These are phyloP conservation scores for Zygogramma bicolorata DNA, from an alignment of 2,888 invertebrate species.

Conservation along the genomic window DNA sequence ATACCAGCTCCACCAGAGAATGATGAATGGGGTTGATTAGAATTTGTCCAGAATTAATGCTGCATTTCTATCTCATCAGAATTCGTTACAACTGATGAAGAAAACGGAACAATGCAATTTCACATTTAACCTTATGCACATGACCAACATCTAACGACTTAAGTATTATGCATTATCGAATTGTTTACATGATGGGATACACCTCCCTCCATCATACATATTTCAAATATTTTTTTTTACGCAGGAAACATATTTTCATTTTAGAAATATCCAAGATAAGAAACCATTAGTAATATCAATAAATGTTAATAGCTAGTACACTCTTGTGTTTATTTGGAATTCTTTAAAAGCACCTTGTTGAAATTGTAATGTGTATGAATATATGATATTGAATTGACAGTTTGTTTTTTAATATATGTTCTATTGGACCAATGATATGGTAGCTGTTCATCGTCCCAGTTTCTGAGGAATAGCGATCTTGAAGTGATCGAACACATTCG, in stretches of 20 bases:
- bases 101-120: slow-evolving; percentile 34
- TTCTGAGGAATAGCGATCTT: too few relatives aligned
- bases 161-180: slow-evolving; percentile 11
- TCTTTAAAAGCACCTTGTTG: slow-evolving; percentile 31
- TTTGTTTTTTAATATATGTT: neutral
- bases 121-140: slow-evolving; percentile 36
- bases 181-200: neutral
- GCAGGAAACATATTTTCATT: neutral
- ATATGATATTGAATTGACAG: neutral
- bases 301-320: slow-evolving; percentile 31
- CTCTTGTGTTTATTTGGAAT: slow-evolving; percentile 20
- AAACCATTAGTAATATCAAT: slow-evolving; percentile 29
- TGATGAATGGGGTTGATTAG: too few relatives aligned
- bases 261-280: neutral
- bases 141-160: slow-evolving; percentile 34
- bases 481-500: too few relatives aligned
- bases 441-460: too few relatives aligned
- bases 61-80: too few relatives aligned
- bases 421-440: too few relatives aligned
- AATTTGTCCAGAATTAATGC: too few relatives aligned
- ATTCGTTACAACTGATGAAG: too few relatives aligned
- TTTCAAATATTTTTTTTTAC: neutral
- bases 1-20: too few relatives aligned
- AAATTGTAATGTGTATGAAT: slow-evolving; percentile 33
- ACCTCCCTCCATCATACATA: neutral